Evolutionary conservation across 2,797 vertebrate genomes (phyloP).

Genomic region (Eulemur mongoz): DNA sequence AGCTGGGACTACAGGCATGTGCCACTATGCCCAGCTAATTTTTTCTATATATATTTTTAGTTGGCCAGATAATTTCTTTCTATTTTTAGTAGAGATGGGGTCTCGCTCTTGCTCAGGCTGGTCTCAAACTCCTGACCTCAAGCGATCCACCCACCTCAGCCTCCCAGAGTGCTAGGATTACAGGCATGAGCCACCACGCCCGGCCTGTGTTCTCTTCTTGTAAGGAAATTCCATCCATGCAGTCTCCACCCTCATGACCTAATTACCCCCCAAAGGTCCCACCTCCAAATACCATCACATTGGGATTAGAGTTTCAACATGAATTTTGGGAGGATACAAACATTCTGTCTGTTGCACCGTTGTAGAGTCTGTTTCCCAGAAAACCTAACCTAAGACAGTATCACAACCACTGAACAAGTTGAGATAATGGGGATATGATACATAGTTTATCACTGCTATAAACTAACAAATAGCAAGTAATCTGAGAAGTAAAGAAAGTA

Average conservation of each 20-base stretch:
- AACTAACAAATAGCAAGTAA: neutral
- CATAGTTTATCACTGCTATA: neutral
- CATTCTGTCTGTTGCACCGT: neutral
- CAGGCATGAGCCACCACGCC: too few relatives aligned
- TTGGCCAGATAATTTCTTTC: too few relatives aligned
- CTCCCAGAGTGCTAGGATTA: too few relatives aligned
- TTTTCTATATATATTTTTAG: too few relatives aligned
- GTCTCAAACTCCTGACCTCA: too few relatives aligned
- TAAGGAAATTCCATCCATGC: neutral
- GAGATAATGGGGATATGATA: neutral
- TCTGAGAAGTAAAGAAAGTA: neutral
- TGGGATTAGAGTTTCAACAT: neutral
- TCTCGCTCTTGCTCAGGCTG: too few relatives aligned
- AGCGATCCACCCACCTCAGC: too few relatives aligned
- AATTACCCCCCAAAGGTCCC: neutral
- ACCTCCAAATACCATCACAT: neutral
- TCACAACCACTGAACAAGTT: neutral
- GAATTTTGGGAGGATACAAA: neutral
- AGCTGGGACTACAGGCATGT: too few relatives aligned
- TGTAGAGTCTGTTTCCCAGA: neutral
- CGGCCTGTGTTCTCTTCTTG: neutral
- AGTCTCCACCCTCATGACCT: neutral
- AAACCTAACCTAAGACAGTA: neutral
- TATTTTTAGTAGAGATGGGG: too few relatives aligned
- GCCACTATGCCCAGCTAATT: too few relatives aligned